Conservation (phyloP, 2,797 vertebrate species). For the Leptoclinus maculatus region DNA sequence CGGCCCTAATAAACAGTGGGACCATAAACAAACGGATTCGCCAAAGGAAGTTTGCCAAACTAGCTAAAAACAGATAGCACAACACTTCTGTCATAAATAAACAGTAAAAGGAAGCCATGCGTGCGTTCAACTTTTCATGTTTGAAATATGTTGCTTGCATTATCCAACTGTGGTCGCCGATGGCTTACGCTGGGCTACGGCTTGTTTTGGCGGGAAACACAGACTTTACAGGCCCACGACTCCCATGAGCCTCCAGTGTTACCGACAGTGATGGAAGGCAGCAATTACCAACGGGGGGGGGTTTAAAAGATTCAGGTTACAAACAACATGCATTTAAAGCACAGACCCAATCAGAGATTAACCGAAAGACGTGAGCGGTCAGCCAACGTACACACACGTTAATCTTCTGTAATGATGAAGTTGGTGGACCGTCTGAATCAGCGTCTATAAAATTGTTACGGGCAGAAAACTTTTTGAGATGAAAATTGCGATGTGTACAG, state of each 20-base stretch:
- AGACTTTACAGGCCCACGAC: conserved; percentile 42
- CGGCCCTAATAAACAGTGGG: conserved; percentile 64
- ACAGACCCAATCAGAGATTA: background rate
- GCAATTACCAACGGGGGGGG: conserved; percentile 31
- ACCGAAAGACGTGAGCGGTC: background rate
- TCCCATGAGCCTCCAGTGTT: conserved; percentile 64
- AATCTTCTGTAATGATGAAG: background rate
- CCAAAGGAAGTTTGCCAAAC: conserved; percentile 57
- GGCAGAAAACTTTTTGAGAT: background rate
- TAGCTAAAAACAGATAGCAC: conserved; percentile 56
- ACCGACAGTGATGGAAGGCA: conserved; percentile 66
- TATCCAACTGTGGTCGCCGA: conserved; percentile 26
- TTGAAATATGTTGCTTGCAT: conserved; percentile 14
- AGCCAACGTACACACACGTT: background rate
- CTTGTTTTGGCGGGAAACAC: conserved; percentile 58
- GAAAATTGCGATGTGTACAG: background rate
- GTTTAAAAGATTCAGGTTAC: conserved; percentile 29
- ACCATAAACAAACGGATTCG: conserved; percentile 64
- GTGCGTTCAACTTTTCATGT: conserved; percentile 16
- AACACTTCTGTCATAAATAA: conserved; percentile 49
- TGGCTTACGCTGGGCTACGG: conserved; percentile 31
- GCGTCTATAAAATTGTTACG: background rate
- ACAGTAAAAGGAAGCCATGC: conserved; percentile 38
- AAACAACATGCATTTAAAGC: conserved; percentile 40
- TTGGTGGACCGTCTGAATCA: background rate